Base-by-base conservation (phyloP, 2,888 invertebrate species). In the Cryptosula pallasiana region DNA sequence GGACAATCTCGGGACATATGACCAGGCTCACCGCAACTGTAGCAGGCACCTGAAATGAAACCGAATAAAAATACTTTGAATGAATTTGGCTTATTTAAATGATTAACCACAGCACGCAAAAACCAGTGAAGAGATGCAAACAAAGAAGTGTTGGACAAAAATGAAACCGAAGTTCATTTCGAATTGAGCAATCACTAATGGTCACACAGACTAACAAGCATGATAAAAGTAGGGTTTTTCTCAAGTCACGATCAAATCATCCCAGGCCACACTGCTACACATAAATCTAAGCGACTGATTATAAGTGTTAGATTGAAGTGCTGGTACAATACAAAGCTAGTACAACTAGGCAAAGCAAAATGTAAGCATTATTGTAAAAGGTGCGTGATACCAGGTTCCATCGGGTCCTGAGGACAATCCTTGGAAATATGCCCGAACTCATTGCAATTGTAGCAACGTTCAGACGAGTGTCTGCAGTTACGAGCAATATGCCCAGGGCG, bases 1-100 rank as follows among this genome's bases (percentile, higher is more conserved):
- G 63, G 63, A 63, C 63, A 63, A 63, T 27, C 63, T 34, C 63
- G 2, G 2, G 63, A 20, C 63, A 63, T 63, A 63, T 63, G 63
- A 2, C 63, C 63, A 3, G 27, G 3, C 32, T 63, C 63, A 25
- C 63, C 63, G 32, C 63, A 63, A 34, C 3, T 29, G 32, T 63
- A 63, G n/a, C 63, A 63, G 16, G n/a, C 13, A 57, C 57, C 57
- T 57, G 25, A n/a, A n/a, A n/a, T n/a, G n/a, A n/a, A n/a, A n/a
- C n/a, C n/a, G n/a, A n/a, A n/a, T n/a, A n/a, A n/a, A n/a, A n/a
- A n/a, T n/a, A n/a, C n/a, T n/a, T n/a, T n/a, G n/a, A n/a, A n/a
- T n/a, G n/a, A n/a, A n/a, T n/a, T n/a, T n/a, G n/a, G n/a, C n/a
- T n/a, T n/a, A n/a, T n/a, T n/a, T n/a, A n/a, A n/a, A n/a, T n/a